Conservation (phyloP, 1,140 invertebrate genomes). For the Hycleus phaleratus region DNA sequence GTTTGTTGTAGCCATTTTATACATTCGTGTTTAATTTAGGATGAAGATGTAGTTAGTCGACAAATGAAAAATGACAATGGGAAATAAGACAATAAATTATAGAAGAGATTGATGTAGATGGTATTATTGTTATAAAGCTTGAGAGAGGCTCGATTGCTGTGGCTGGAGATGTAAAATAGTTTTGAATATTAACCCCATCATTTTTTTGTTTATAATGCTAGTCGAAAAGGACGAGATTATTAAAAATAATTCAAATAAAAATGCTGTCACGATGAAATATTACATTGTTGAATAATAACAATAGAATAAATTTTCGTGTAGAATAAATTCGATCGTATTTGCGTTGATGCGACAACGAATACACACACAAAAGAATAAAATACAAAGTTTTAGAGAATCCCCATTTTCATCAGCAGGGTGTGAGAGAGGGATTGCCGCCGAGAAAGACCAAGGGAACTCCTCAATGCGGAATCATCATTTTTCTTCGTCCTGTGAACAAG, state of each 20-base stretch:
- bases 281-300: too few relatives aligned
- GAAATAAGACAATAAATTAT: slow-evolving; percentile 36
- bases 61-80: slow-evolving; percentile 34
- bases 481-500: slow-evolving; percentile 44
- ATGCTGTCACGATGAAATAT: too few relatives aligned
- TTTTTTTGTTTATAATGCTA: too few relatives aligned
- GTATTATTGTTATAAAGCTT: neutral
- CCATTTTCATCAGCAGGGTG: slow-evolving; percentile 21
- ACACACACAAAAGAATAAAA: slow-evolving; percentile 25
- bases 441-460: slow-evolving; percentile 34
- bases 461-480: slow-evolving; percentile 43
- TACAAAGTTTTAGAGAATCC: slow-evolving; percentile 29
- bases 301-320: too few relatives aligned
- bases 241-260: too few relatives aligned
- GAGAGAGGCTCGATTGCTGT: too few relatives aligned
- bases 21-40: slow-evolving; percentile 23
- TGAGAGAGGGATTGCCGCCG: slow-evolving; percentile 26
- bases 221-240: too few relatives aligned
- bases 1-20: slow-evolving; percentile 16
- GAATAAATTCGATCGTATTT: neutral
- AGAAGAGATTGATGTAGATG: slow-evolving; percentile 31
- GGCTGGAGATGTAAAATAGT: too few relatives aligned
- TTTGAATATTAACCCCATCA: too few relatives aligned
- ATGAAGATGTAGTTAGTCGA: slow-evolving; percentile 27
- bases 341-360: slow-evolving; percentile 7